Evolutionary conservation across 2,797 vertebrate species (phyloP), one percentile per base, ranked within the genome.

Genomic region (Decapterus maruadsi): DNA sequence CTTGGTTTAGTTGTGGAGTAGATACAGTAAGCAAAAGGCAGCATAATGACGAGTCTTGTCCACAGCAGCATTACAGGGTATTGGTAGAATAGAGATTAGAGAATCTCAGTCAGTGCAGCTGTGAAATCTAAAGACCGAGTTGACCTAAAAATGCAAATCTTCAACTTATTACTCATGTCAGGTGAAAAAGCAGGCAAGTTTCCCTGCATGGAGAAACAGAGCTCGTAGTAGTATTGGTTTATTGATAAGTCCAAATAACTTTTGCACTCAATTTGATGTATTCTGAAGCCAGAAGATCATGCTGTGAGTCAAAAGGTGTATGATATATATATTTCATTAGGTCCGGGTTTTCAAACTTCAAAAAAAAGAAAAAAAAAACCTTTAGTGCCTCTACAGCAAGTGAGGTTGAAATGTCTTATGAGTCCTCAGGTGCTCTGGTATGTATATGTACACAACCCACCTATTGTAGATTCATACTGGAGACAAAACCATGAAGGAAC

Each of bases 241-340:
- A 60, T 3, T 63, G n/a, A 57, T 43, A 58, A 42, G 38, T 60
- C 42, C 22, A n/a, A 51, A 78, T 55, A 61, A 31, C 22, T 50
- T 42, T 54, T 56, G 64, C 38, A n/a, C 8, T 9, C 8, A 42
- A 53, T 38, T 72, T 10, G 34, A 36, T 61, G 34, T 80, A 56
- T 38, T 64, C 4, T 61, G 26, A 55, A 51, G 42, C 43, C 56
- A 56, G 9, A 68, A 54, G 17, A 65, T 59, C 1, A 17, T 22
- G 46, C 40, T 67, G 73, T 17, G 11, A 6, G 26, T 58, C 8
- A 22, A 62, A 62, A 59, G 50, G 51, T 57, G 12, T 14, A 61
- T n/a, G n/a, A 34, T 34, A 9, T 45, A 5, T 63, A 66, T 56
- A 51, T 45, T 78, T n/a, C 26, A 31, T 11, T 22, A 22, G 43